Base-by-base conservation (phyloP, 1,140 invertebrate genomes). In the Zaprionus gabonicus region DNA sequence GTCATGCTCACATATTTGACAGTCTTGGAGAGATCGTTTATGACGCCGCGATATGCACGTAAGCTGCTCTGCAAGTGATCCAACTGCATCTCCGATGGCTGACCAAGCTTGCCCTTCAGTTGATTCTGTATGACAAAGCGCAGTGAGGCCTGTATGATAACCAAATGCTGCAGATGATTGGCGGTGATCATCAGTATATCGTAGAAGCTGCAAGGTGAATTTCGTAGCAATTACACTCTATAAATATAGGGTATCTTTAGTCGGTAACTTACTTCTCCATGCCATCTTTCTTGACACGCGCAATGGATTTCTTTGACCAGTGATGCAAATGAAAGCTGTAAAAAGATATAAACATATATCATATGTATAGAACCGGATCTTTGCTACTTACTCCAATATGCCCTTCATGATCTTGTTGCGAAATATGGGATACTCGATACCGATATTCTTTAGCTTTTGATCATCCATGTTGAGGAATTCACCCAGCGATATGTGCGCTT, bases 381-480 rank as follows among this genome's bases (percentile, higher is more conserved):
- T 6, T 20, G 3, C n/a, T 27, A 88, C 91, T 90, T 25, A 94
- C 76, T 87, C 91, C 27, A 93, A 78, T 49, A 94, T 80, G 9
- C 92, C 93, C 28, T 91, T 86, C 62, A 93, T 57, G 53, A 94
- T 93, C 69, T 93, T 92, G 31, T 92, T 91, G 23, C 93, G 76
- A 73, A 93, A 92, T 78, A 92, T 93, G 3, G 93, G 93, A 74
- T 92, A 91, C 66, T 78, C 56, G 9, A 94, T 74, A 28, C 92
- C 93, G 23, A 94, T 65, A 17, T 90, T 60, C 36, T 80, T 68
- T 4, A 94, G 69, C 23, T 88, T 77, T 3, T 91, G 55, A n/a
- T 93, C 92, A 62, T 83, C 84, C 69, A 93, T 91, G 0, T 81
- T 80, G 13, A 94, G 73, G 58, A 94, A 93, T 62, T 93, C 81